A percentile compares a stretch with the other conserved stretches of the same genome.
Evolutionary conservation across 2,888 invertebrate species (phyloP).

Genomic region (Rapana venosa): DNA sequence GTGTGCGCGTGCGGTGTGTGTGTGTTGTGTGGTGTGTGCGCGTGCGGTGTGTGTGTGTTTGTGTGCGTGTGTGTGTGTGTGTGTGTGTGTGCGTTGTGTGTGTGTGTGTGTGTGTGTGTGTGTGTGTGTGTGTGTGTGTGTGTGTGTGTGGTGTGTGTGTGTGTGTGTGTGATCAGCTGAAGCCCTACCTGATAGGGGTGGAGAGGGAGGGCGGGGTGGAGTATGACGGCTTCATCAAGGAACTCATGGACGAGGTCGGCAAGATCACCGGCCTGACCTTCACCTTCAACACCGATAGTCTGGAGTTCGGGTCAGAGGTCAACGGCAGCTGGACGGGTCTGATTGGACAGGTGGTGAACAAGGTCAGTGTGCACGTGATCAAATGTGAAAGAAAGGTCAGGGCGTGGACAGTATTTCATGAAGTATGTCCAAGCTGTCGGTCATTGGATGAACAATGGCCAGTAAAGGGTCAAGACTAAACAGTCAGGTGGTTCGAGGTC

Average conservation of each 20-base stretch:
- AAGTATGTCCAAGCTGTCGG: too few species aligned
- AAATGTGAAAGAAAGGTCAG: background rate
- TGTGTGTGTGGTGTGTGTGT: conserved; percentile 9
- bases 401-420: too few species aligned
- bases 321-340: conserved; percentile 65
- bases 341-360: conserved; percentile 57
- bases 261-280: conserved; percentile 48
- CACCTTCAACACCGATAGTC: conserved; percentile 41
- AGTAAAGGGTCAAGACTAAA: too few species aligned
- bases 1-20: background rate
- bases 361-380: conserved; percentile 48
- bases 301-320: conserved; percentile 48
- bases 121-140: conserved; percentile 20
- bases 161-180: conserved; percentile 33
- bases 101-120: conserved; percentile 36
- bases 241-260: conserved; percentile 58
- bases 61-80: conserved; percentile 32
- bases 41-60: too few species aligned
- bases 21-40: background rate
- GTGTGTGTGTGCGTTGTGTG: conserved; percentile 34
- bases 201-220: conserved; percentile 3
- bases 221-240: conserved; percentile 61
- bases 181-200: conserved; percentile 44
- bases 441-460: too few species aligned
- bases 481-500: too few species aligned